Conservation (phyloP, 53 echinoderm and acorn worm genomes). For the Echinarachnius parma region DNA sequence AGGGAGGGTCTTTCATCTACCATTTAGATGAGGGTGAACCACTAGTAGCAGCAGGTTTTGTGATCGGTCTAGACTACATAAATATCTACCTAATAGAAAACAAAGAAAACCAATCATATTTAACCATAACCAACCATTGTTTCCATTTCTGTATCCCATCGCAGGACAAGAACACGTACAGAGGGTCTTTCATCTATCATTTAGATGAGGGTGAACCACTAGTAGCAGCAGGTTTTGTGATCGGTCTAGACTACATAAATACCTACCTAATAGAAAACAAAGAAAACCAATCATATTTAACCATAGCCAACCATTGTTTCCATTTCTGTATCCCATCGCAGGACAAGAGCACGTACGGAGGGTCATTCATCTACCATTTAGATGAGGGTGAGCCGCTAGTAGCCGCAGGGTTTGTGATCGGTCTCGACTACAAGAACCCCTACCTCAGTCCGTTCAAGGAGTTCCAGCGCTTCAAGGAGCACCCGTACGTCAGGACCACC, state of each 20-base stretch:
- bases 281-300: no score
- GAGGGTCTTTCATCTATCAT: constrained; percentile 91
- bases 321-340: background rate
- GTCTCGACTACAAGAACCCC: constrained; percentile 87
- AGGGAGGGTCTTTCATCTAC: constrained; percentile 91
- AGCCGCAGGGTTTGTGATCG: constrained; percentile 79
- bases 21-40: constrained; percentile 87
- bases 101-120: no score
- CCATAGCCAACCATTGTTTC: no score
- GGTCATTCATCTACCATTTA: constrained; percentile 88
- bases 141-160: background rate
- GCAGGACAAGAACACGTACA: constrained; percentile 68
- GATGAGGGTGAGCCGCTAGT: constrained; percentile 82
- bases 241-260: constrained; percentile 84
- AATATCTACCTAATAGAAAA: constrained; percentile 97
- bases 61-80: constrained; percentile 78
- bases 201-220: constrained; percentile 81
- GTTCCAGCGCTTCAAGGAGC: constrained; percentile 93
- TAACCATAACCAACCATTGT: no score
- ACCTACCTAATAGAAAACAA: constrained; percentile 89
- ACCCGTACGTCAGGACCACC: constrained; percentile 67
- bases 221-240: constrained; percentile 79
- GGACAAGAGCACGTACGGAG: constrained; percentile 76
- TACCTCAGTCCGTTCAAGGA: constrained; percentile 94
- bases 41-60: constrained; percentile 78